Evolutionary conservation across 2,797 vertebrate species (phyloP).

Genomic region (Sorex maritimensis): DNA sequence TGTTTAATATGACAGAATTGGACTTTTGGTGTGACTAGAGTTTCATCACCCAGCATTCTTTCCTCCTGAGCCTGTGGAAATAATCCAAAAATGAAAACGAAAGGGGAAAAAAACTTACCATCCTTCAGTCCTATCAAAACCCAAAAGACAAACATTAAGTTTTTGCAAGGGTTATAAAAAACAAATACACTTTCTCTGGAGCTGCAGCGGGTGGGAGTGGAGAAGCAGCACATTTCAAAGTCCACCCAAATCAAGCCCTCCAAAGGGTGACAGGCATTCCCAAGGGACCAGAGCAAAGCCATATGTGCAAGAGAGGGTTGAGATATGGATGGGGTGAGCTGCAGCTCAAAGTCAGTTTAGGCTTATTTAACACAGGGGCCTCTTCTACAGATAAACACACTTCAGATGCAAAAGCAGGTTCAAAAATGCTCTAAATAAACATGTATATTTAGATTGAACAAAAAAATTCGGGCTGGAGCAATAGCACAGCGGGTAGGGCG

Average conservation of each 20-base stretch:
- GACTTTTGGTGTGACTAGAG: slow-evolving; percentile 54
- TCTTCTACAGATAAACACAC: not conserved
- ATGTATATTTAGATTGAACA: slow-evolving; percentile 3
- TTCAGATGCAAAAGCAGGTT: too few relatives aligned
- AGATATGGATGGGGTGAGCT: too few relatives aligned
- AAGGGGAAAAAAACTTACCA: not conserved
- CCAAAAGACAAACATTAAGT: not conserved
- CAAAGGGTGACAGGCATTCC: not conserved
- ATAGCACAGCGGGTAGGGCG: too few relatives aligned
- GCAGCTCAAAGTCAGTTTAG: not conserved
- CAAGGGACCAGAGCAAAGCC: not conserved
- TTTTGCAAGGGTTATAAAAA: slow-evolving; percentile 12
- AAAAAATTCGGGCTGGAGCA: not conserved
- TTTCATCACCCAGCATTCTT: not conserved
- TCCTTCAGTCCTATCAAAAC: slow-evolving; percentile 63
- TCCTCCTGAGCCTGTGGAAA: slow-evolving; percentile 43
- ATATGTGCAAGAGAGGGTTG: rapidly evolving
- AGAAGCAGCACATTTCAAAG: not conserved
- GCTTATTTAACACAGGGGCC: not conserved
- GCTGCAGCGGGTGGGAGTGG: not conserved
- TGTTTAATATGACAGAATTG: slow-evolving; percentile 51
- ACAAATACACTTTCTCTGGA: slow-evolving; percentile 18
- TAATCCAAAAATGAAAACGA: slow-evolving; percentile 35
- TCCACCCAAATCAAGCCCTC: not conserved
- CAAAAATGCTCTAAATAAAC: not conserved